Evolutionary conservation across 2,888 invertebrate species (phyloP).

Genomic region (Calliphora vomitoria): DNA sequence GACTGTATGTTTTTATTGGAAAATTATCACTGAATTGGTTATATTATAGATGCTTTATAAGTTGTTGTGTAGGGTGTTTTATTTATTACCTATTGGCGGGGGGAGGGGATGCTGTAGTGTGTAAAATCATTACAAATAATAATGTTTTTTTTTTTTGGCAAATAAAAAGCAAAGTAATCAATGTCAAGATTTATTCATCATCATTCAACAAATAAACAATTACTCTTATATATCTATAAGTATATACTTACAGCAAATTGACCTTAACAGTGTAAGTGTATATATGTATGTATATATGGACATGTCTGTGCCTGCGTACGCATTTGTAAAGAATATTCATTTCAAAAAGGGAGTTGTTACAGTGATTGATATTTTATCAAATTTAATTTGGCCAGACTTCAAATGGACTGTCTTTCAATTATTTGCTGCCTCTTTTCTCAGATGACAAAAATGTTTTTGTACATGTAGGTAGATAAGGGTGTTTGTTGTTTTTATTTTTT

Average conservation of each 20-base stretch:
- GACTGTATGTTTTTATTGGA: too few relatives aligned
- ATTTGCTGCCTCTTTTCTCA: not conserved
- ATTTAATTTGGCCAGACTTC: not conserved
- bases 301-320: too few relatives aligned
- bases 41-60: too few relatives aligned
- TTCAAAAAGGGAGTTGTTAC: not conserved
- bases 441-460: too few relatives aligned
- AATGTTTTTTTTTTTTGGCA: not conserved
- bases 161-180: not conserved
- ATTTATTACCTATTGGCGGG: too few relatives aligned
- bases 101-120: too few relatives aligned
- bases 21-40: too few relatives aligned
- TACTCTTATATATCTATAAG: not conserved
- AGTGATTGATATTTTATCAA: slow-evolving; percentile 33
- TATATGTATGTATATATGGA: too few relatives aligned
- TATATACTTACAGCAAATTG: not conserved
- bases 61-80: too few relatives aligned
- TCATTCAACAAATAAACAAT: slow-evolving; percentile 1
- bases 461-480: too few relatives aligned
- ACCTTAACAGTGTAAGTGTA: not conserved
- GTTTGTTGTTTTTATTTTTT: too few relatives aligned
- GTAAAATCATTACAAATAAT: too few relatives aligned
- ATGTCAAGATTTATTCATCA: slow-evolving; percentile 17
- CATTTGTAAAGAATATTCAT: not conserved
- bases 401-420: not conserved